phyloP scores from a whole-genome alignment of 2,888 invertebrate genomes.

The Dioctria linearis region DNA sequence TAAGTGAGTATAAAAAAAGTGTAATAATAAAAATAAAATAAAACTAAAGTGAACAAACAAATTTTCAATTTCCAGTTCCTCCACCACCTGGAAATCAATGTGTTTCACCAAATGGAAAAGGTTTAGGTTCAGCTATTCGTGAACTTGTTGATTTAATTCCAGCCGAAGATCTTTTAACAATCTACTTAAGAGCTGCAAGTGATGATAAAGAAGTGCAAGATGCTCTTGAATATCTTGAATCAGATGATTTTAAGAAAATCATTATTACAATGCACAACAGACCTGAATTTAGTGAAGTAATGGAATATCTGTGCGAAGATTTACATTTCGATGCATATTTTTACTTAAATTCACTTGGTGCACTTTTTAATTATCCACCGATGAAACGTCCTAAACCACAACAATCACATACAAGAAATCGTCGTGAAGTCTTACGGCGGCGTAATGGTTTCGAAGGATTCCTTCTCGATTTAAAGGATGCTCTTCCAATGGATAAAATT shows the following conservation, averaged over 20 bases:
- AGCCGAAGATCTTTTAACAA: constrained; percentile 30
- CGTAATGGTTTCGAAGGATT: constrained; percentile 54
- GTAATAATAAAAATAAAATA: neutral
- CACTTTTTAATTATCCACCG: constrained; percentile 52
- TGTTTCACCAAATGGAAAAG: constrained; percentile 47
- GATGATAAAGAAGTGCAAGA: constrained; percentile 52
- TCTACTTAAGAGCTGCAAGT: constrained; percentile 54
- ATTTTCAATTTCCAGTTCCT: constrained; percentile 50
- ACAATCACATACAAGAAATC: neutral
- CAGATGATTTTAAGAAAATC: constrained; percentile 50
- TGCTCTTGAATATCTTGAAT: constrained; percentile 52
- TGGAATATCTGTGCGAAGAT: constrained; percentile 56
- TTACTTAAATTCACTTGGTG: constrained; percentile 57
- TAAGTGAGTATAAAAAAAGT: constrained; percentile 8
- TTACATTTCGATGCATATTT: constrained; percentile 56
- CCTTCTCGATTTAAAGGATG: constrained; percentile 52
- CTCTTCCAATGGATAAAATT: constrained; percentile 53
- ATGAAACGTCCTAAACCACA: constrained; percentile 53
- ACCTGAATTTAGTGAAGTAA: constrained; percentile 52
- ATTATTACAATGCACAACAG: constrained; percentile 55
- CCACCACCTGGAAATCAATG: constrained; percentile 57
- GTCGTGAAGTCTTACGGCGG: neutral
- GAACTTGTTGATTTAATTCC: constrained; percentile 56
- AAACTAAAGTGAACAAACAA: neutral
- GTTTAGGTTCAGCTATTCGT: constrained; percentile 53